phyloP scores from a whole-genome alignment of 2,113 vertebrate genomes.

The Numida meleagris region DNA sequence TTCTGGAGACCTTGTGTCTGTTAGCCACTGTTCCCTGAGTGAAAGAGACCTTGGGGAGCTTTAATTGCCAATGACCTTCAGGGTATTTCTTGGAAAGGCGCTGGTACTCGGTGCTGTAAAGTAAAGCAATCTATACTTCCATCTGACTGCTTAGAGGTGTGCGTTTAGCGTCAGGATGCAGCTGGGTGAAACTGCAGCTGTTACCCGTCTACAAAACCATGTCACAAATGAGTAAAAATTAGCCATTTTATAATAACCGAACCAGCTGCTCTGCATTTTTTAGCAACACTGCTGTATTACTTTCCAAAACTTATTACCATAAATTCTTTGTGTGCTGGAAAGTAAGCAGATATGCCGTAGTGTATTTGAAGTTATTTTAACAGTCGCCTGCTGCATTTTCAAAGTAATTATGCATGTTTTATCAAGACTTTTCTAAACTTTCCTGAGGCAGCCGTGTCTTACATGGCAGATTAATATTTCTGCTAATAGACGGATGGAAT shows the following conservation, averaged over 20 bases:
- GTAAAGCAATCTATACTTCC: conserved; percentile 21
- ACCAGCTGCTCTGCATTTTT: conserved; percentile 74
- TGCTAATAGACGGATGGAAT: neutral
- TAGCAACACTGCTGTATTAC: conserved; percentile 43
- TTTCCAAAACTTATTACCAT: conserved; percentile 64
- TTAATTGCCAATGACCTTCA: conserved; percentile 69
- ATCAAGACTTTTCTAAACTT: conserved; percentile 65
- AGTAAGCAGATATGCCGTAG: conserved; percentile 50
- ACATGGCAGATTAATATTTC: neutral
- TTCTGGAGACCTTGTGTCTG: conserved; percentile 49
- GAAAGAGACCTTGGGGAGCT: conserved; percentile 48
- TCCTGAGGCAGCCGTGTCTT: conserved; percentile 13
- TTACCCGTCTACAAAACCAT: conserved; percentile 41
- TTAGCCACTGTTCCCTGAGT: neutral
- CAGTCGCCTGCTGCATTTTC: conserved; percentile 46
- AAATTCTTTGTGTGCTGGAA: conserved; percentile 58
- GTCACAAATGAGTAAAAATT: conserved; percentile 73
- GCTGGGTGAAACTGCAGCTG: conserved; percentile 71
- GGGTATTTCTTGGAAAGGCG: conserved; percentile 62
- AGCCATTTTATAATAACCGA: conserved; percentile 68
- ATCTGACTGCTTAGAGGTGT: conserved; percentile 38
- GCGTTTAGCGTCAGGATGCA: conserved; percentile 53
- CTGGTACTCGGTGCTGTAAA: conserved; percentile 24
- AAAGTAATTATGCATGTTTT: conserved; percentile 39
- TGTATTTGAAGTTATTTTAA: conserved; percentile 52